Evolutionary conservation across 2,113 vertebrate genomes (phyloP), one percentile per base, ranked within the genome.

Genomic region (Percina caprodes): DNA sequence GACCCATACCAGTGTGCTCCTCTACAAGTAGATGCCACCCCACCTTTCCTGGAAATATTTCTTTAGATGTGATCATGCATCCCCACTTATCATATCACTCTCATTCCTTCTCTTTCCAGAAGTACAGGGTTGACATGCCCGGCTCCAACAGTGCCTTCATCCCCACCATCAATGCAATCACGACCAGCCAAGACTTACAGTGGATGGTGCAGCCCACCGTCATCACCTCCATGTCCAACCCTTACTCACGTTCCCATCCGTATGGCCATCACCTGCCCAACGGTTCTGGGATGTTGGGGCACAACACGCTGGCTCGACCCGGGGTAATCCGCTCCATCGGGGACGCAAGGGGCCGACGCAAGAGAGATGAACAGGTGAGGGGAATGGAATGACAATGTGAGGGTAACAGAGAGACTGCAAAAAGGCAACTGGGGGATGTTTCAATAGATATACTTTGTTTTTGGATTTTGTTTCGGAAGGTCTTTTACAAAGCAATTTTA

Each of bases 191-290:
- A 93, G 98, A 99, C 95, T 94, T 99, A 56, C 98, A 99, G 97
- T 99, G 98, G 98, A 99, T 99, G 98, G 98, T 99, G 33, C 98
- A 99, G 93, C 98, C 98, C 81, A 99, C 98, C 0, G 98, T 99
- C 81, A 99, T 99, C 95, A 99, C 98, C 88, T 99, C 98, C 92
- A 99, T 99, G 98, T 99, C 98, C 69, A 99, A 96, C 92, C 98
- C 98, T 0, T 99, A 99, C 87, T 93, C 97, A 0, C 97, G 98
- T 56, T 96, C 98, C 0, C 97, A 99, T 89, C 97, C 98, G 4
- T 99, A 99, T 77, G 95, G 96, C 91, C 96, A 97, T 24, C 95
- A 97, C 0, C 94, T 99, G 86, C 96, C 95, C 15, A 97, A 96
- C 2, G 94, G 97, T 19, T 95, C 96, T 0, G 96, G 96, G 0